phyloP scores from a whole-genome alignment of 1,140 invertebrate genomes.

The Heliconius hewitsoni region DNA sequence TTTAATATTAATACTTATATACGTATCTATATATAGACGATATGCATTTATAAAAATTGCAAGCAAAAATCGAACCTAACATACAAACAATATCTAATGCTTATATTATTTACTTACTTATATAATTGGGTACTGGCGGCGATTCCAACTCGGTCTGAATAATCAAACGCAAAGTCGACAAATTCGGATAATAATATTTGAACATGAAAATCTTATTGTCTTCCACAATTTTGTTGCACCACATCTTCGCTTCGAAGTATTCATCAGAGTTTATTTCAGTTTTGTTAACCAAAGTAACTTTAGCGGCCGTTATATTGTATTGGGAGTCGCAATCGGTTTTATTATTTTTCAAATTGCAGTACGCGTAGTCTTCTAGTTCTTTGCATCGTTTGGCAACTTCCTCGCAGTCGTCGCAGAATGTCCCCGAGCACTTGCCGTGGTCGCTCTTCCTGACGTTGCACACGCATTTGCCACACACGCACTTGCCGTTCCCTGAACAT shows the following conservation, averaged over 20 bases:
- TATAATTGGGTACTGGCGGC: slow-evolving; percentile 47
- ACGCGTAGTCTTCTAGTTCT: slow-evolving; percentile 88
- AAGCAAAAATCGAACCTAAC: too few relatives aligned
- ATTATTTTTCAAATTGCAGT: slow-evolving; percentile 82
- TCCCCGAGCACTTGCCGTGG: slow-evolving; percentile 49
- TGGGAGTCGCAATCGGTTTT: slow-evolving; percentile 79
- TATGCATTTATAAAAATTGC: too few relatives aligned
- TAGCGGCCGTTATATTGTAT: slow-evolving; percentile 77
- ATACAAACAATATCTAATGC: too few relatives aligned
- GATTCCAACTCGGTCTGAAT: slow-evolving; percentile 61
- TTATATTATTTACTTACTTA: slow-evolving; percentile 52
- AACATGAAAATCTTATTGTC: slow-evolving; percentile 54
- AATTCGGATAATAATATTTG: slow-evolving; percentile 48
- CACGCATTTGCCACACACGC: slow-evolving; percentile 85
- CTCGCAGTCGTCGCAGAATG: slow-evolving; percentile 86
- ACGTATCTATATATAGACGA: too few relatives aligned
- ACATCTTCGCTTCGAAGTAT: slow-evolving; percentile 44
- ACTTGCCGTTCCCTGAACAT: slow-evolving; percentile 85
- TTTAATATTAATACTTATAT: too few relatives aligned
- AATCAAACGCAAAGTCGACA: slow-evolving; percentile 35
- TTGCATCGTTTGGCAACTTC: slow-evolving; percentile 83
- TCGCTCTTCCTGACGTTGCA: slow-evolving; percentile 63
- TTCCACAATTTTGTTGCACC: slow-evolving; percentile 51
- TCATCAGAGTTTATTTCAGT: slow-evolving; percentile 49
- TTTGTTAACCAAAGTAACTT: slow-evolving; percentile 51